Percentiles rank a stretch among this genome's conserved stretches.
Conservation (phyloP, 2,888 invertebrate species). For the Parasteatoda lunata region DNA sequence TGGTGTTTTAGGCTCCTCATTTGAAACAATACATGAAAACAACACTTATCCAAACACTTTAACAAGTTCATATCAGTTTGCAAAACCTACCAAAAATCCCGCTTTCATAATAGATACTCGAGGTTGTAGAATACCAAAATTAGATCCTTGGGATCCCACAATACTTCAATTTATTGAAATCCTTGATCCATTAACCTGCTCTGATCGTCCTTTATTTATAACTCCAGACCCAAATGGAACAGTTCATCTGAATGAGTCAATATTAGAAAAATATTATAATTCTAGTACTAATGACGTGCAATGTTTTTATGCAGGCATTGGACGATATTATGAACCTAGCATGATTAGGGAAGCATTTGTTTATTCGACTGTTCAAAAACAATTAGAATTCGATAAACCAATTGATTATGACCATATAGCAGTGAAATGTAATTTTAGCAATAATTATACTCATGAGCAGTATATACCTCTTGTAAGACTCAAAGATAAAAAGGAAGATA, state of each 20-base stretch:
- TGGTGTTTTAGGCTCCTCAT: no score
- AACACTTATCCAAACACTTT: no score
- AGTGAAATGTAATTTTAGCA: slow-evolving; percentile 21
- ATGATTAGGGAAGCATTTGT: not conserved
- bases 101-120: slow-evolving; percentile 36
- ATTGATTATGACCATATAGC: slow-evolving; percentile 27
- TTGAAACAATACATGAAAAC: no score
- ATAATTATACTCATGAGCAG: not conserved
- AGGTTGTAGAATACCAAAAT: slow-evolving; percentile 50
- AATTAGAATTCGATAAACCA: slow-evolving; percentile 30
- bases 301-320: slow-evolving; percentile 18
- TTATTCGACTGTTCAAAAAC: slow-evolving; percentile 2
- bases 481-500: not conserved
- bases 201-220: slow-evolving; percentile 15
- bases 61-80: not conserved
- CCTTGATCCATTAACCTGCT: not conserved
- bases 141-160: slow-evolving; percentile 42
- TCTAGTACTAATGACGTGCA: not conserved
- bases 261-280: slow-evolving; percentile 7
- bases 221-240: not conserved
- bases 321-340: not conserved
- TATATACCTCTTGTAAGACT: slow-evolving; percentile 16
- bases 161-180: not conserved
- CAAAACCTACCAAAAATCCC: not conserved
- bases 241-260: not conserved